These are phyloP conservation scores for Eurosta solidaginis DNA, from an alignment of 1,140 invertebrate genomes.

Conservation along the genomic window DNA sequence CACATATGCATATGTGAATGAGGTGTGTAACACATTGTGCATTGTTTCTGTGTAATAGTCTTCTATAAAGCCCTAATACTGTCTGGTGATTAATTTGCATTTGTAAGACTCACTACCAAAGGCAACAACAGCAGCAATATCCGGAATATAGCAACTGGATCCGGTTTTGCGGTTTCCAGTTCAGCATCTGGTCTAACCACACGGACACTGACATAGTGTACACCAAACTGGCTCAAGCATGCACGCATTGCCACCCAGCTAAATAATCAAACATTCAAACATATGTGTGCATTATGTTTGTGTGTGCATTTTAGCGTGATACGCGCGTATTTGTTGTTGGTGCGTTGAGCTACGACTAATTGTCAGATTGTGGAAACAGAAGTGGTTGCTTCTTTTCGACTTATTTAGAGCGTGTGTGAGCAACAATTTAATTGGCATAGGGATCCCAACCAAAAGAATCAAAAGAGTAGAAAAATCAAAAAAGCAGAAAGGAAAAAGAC, in stretches of 20 bases:
- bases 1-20: not conserved
- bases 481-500: not conserved
- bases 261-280: not conserved
- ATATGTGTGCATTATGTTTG: not conserved
- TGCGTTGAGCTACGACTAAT: constrained; percentile 20
- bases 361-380: not conserved
- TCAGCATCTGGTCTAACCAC: constrained; percentile 19
- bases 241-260: not conserved
- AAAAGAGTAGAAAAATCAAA: not conserved
- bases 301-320: not conserved
- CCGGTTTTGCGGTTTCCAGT: constrained; percentile 12
- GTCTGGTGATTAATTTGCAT: constrained; percentile 25
- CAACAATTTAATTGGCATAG: constrained; percentile 12
- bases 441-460: not conserved
- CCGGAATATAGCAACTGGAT: constrained; percentile 20
- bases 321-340: not conserved
- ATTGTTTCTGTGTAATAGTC: not conserved
- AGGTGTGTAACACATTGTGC: too few relatives aligned
- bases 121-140: not conserved
- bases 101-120: not conserved
- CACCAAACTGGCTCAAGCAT: not conserved
- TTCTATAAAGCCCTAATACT: not conserved
- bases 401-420: constrained; percentile 23
- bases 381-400: constrained; percentile 8
- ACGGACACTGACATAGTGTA: constrained; percentile 9